A percentile compares a stretch with the other conserved stretches of the same genome.
phyloP scores from a whole-genome alignment of 1,140 invertebrate species.

The Metaphire vulgaris region DNA sequence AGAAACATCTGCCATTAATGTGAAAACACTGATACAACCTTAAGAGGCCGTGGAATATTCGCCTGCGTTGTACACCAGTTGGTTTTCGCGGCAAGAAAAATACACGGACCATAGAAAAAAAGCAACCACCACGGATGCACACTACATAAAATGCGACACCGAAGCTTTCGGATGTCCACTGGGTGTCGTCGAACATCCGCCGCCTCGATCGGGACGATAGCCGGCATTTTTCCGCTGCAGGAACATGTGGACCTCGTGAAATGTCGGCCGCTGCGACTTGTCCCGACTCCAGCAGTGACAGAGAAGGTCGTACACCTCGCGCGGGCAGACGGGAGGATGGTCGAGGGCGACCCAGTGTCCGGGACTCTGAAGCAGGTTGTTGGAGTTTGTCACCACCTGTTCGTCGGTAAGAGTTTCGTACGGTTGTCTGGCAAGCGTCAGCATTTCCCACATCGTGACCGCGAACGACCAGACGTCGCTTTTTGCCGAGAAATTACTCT shows the following conservation, averaged over 20 bases:
- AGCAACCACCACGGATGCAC: no score
- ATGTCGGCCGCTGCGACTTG: slow-evolving; percentile 64
- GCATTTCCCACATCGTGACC: slow-evolving; percentile 79
- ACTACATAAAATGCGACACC: background rate
- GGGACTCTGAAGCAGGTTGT: background rate
- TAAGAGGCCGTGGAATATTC: no score
- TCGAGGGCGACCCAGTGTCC: background rate
- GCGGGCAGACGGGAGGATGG: slow-evolving; percentile 17
- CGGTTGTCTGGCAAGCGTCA: slow-evolving; percentile 76
- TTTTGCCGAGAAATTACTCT: slow-evolving; percentile 72
- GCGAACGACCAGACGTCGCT: slow-evolving; percentile 84
- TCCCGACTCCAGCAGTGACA: slow-evolving; percentile 86
- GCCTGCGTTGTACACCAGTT: no score
- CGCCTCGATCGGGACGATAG: slow-evolving; percentile 47
- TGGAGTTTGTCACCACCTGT: slow-evolving; percentile 54
- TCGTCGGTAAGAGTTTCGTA: slow-evolving; percentile 70
- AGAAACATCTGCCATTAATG: no score
- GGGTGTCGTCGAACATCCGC: background rate
- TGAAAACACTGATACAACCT: no score
- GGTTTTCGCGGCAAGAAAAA: no score
- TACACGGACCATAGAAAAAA: no score
- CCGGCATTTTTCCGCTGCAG: slow-evolving; percentile 82
- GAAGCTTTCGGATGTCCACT: background rate
- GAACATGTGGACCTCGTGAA: slow-evolving; percentile 83
- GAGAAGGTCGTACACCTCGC: slow-evolving; percentile 76